Evolutionary conservation across 2,797 vertebrate genomes (phyloP), one percentile per base, ranked within the genome.

Genomic region (Enteromius trimaculatus): DNA sequence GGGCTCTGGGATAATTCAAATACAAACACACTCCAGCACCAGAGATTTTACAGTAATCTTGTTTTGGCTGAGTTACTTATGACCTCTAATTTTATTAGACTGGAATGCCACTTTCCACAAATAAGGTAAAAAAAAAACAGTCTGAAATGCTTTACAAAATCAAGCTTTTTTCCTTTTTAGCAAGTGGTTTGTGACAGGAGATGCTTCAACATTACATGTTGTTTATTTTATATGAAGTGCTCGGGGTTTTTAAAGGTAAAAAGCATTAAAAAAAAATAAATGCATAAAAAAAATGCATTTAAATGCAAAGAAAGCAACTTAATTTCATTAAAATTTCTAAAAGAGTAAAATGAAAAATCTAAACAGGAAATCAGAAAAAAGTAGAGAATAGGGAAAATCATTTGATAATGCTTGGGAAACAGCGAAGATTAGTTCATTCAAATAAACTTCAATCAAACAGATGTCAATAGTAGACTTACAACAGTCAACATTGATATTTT

Each of bases 21-120:
- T 62, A 60, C 74, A 79, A 42, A 49, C 42, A 69, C 64, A 76
- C 70, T 60, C 19, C 69, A 79, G 80, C 81, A 83, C 62, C 70
- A 62, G 29, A 53, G 9, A 65, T 42, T 42, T 53, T 75, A 21
- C 75, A 69, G 62, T 53, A 21, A 86, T 72, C 51, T 62, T 82
- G 68, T 82, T 68, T 77, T 72, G 79, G 79, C 79, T 14, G 26
- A 72, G 39, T 44, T 42, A 80, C 19, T 26, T 37, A 37, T 49
- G 37, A 79, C 49, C 29, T 39, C 16, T 75, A 10, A 66, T 53
- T 51, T 10, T 14, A 66, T 75, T 51, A 75, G 13, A 21, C 31
- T 23, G 44, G 58, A 29, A 62, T 62, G 37, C 2, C 37, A 62
- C 53, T 62, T 62, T 77, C 75, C 75, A 77, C 53, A 62, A 62